Conservation (phyloP, 2,797 vertebrate species). For the Eidolon dupreanum region DNA sequence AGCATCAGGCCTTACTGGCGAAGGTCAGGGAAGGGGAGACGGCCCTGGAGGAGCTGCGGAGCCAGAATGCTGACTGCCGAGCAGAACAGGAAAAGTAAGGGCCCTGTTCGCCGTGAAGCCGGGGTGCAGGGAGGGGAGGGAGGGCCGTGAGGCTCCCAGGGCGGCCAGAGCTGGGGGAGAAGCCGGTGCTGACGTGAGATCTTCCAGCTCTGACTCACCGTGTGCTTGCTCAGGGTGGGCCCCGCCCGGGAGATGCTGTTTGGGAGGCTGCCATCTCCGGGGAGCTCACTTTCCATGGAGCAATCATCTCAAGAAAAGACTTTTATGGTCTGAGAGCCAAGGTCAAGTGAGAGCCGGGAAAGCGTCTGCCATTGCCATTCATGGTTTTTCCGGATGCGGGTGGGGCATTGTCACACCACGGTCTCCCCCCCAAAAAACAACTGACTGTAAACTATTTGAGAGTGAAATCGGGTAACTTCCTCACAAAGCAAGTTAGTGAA, state of each 20-base stretch:
- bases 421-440: not conserved
- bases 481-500: not conserved
- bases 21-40: conserved; percentile 87
- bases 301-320: not conserved
- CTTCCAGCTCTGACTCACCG: conserved; percentile 57
- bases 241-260: not conserved
- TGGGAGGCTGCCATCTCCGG: not conserved
- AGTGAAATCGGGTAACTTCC: not conserved
- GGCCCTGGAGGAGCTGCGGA: conserved; percentile 87
- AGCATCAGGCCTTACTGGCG: conserved; percentile 88
- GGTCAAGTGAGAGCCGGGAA: not conserved
- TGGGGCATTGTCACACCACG: rapidly evolving
- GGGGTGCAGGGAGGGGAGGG: not conserved
- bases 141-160: not conserved
- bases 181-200: conserved; percentile 44
- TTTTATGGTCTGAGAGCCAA: not conserved
- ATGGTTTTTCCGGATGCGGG: rapidly evolving
- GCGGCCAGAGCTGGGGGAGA: not conserved
- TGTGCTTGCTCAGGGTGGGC: not conserved
- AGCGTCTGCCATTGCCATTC: rapidly evolving
- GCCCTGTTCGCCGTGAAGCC: not conserved
- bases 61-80: conserved; percentile 85
- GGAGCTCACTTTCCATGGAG: not conserved
- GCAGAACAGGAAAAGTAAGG: conserved; percentile 89
- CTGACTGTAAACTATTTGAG: not conserved